Percentiles rank a stretch among this genome's conserved stretches.
These are phyloP conservation scores for Ylistrum balloti DNA, from an alignment of 1,140 invertebrate genomes.

Conservation along the genomic window DNA sequence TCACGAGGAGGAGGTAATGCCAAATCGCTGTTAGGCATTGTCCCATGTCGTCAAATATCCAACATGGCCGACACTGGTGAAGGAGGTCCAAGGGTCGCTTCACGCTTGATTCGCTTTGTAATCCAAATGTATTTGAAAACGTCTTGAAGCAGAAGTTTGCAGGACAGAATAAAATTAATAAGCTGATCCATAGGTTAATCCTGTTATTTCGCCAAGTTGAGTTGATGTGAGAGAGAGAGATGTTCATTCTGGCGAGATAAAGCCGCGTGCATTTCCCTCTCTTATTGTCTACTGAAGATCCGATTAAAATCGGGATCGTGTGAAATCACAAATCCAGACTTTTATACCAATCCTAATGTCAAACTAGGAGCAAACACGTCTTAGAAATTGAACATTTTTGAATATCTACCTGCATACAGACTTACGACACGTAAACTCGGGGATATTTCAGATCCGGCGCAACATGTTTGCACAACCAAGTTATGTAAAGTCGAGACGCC, in stretches of 20 bases:
- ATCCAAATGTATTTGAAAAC: not conserved
- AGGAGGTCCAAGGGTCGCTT: slow-evolving; percentile 12
- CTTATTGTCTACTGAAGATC: not conserved
- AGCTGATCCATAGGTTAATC: slow-evolving; percentile 1
- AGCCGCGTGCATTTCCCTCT: not conserved
- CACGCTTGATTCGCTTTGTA: not conserved
- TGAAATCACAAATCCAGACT: not conserved
- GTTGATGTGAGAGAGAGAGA: not conserved
- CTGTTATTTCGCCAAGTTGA: slow-evolving; percentile 25
- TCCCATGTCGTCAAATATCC: not conserved
- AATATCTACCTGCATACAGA: not conserved
- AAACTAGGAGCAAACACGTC: not conserved
- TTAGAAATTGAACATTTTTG: not conserved
- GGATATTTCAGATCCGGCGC: not conserved
- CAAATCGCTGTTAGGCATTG: not conserved
- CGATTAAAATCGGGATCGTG: slow-evolving; percentile 8
- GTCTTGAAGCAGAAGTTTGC: slow-evolving; percentile 25
- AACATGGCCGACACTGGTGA: not conserved
- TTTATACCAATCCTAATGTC: not conserved
- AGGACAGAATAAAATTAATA: slow-evolving; percentile 30
- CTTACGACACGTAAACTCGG: not conserved
- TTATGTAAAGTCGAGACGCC: not conserved
- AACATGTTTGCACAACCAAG: not conserved
- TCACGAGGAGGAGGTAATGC: not conserved
- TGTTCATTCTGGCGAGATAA: slow-evolving; percentile 31